These are phyloP conservation scores for Piprites chloris DNA, from an alignment of 2,113 vertebrate genomes.

Conservation along the genomic window DNA sequence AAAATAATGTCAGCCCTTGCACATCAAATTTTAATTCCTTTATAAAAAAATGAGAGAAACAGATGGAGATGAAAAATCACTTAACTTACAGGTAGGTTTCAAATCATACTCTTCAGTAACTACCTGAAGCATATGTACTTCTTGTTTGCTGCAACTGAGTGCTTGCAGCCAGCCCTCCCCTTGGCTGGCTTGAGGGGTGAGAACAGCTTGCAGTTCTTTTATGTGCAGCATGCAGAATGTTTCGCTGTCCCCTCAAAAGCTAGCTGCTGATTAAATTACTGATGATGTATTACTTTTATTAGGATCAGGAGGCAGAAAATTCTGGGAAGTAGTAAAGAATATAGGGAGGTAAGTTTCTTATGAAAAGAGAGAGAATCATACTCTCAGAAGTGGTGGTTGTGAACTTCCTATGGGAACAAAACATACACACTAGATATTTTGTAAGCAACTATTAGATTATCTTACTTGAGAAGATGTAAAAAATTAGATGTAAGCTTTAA, in stretches of 20 bases:
- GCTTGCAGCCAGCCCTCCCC: neutral
- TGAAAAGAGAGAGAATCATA: neutral
- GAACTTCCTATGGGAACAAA: neutral
- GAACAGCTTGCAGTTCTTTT: neutral
- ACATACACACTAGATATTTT: neutral
- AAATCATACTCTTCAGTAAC: neutral
- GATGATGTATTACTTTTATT: neutral
- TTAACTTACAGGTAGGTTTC: neutral
- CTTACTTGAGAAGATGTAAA: neutral
- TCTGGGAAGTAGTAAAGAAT: neutral
- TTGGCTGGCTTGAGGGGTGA: neutral
- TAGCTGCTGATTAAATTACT: neutral
- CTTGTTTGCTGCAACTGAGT: neutral
- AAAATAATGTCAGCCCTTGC: neutral
- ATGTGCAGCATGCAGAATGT: neutral
- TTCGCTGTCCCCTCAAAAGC: neutral
- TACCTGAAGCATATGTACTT: neutral
- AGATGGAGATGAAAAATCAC: neutral
- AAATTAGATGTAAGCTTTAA: conserved; percentile 5
- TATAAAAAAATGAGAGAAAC: neutral
- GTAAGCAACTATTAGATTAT: neutral
- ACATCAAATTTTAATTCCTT: neutral
- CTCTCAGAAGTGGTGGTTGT: neutral
- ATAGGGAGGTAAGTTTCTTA: neutral
- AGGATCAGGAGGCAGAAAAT: neutral